Percentiles rank a stretch among this genome's conserved stretches.
phyloP scores from a whole-genome alignment of 2,113 vertebrate species.

The Chlamydotis undulata region DNA sequence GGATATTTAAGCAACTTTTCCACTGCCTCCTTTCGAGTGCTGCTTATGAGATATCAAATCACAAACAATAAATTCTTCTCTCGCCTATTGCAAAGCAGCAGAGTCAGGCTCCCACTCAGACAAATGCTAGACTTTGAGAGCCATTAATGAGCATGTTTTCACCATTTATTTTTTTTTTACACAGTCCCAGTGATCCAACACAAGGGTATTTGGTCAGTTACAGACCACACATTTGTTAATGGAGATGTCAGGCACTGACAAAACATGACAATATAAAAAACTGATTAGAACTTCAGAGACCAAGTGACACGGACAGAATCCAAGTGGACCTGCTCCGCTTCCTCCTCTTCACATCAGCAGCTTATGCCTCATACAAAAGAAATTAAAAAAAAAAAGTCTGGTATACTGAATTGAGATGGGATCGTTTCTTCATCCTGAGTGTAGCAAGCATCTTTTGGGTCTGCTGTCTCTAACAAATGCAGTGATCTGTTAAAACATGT shows the following conservation, averaged over 20 bases:
- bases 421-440: not conserved
- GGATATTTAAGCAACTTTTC: not conserved
- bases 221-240: rapidly evolving
- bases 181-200: not conserved
- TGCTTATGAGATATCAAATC: not conserved
- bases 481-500: not conserved
- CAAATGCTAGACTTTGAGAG: not conserved
- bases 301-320: not conserved
- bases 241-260: not conserved
- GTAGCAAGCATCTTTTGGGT: not conserved
- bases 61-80: not conserved
- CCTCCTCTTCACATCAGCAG: not conserved
- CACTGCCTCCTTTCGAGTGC: not conserved
- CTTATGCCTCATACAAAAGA: not conserved
- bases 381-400: not conserved
- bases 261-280: not conserved
- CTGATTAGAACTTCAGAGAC: not conserved
- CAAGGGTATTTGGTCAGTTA: not conserved
- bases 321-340: not conserved
- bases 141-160: not conserved
- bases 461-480: not conserved
- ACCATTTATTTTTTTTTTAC: not conserved
- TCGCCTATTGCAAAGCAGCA: not conserved
- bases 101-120: not conserved
- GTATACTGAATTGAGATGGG: not conserved